Conservation (phyloP, 1,140 invertebrate genomes). For the Lordiphosa clarofinis region DNA sequence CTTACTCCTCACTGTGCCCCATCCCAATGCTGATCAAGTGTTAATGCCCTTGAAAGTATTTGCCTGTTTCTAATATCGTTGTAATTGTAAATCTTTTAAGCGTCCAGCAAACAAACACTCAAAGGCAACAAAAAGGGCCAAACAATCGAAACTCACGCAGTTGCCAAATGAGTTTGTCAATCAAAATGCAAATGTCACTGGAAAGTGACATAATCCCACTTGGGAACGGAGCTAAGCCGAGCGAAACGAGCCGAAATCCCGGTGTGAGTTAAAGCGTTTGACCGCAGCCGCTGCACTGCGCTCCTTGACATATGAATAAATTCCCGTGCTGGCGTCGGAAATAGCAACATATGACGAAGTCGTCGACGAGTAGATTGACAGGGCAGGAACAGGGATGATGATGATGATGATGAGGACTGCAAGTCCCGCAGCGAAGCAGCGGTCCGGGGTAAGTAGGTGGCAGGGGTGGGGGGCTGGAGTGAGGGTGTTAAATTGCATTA, state of each 20-base stretch:
- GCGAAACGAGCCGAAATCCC: constrained; percentile 62
- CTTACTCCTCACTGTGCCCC: no score
- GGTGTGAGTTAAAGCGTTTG: constrained; percentile 71
- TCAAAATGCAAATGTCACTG: constrained; percentile 78
- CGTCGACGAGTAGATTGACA: constrained; percentile 18
- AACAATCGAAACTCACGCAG: constrained; percentile 21
- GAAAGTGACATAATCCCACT: constrained; percentile 78
- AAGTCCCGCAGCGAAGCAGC: constrained; percentile 1
- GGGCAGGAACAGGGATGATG: constrained; percentile 6
- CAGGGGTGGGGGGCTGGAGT: constrained; percentile 5
- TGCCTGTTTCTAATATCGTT: constrained; percentile 26
- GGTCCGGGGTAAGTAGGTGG: neutral
- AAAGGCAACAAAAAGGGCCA: constrained; percentile 3
- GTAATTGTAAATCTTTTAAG: constrained; percentile 69
- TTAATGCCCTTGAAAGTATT: constrained; percentile 4
- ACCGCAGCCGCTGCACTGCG: constrained; percentile 43
- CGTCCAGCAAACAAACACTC: constrained; percentile 43
- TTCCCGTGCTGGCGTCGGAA: constrained; percentile 49
- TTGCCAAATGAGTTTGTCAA: constrained; percentile 74
- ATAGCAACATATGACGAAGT: constrained; percentile 62
- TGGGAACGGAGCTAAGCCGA: constrained; percentile 73
- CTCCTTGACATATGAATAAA: constrained; percentile 42
- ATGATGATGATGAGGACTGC: constrained; percentile 9
- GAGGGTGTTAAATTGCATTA: constrained; percentile 74
- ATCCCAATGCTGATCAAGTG: neutral